Percentiles rank a stretch among this genome's conserved stretches.
Evolutionary conservation across 2,797 vertebrate genomes (phyloP).

Genomic region (Babyrousa celebensis): DNA sequence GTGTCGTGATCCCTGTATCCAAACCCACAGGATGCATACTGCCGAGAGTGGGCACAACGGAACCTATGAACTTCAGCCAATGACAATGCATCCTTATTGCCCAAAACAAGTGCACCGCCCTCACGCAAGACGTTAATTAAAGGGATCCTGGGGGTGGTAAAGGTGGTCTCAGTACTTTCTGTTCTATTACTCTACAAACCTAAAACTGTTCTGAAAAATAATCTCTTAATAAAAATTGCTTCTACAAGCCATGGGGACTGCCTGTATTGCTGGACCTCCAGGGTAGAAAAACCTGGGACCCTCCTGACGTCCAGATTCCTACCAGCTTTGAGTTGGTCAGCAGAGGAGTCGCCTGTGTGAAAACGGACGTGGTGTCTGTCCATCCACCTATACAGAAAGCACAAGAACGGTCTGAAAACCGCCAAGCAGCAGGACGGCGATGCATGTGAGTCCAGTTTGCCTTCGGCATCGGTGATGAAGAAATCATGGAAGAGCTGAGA

Average conservation of each 20-base stretch:
- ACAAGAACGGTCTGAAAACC: neutral
- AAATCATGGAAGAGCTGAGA: neutral
- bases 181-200: neutral
- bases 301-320: neutral
- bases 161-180: accelerated
- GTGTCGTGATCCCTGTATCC: neutral
- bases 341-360: neutral
- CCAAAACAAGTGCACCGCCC: neutral
- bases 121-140: neutral
- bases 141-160: neutral
- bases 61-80: neutral
- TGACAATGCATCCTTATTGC: neutral
- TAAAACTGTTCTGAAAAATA: slow-evolving; percentile 23
- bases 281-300: neutral
- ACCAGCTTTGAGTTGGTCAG: neutral
- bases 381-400: neutral
- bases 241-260: neutral
- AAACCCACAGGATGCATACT: neutral
- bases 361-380: neutral
- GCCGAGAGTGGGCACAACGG: neutral
- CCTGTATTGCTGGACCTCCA: neutral
- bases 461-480: neutral
- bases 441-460: accelerated
- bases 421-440: neutral
- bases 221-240: neutral